Evolutionary conservation across 2,888 invertebrate genomes (phyloP), one percentile per base, ranked within the genome.

Genomic region (Melitaea athalia): DNA sequence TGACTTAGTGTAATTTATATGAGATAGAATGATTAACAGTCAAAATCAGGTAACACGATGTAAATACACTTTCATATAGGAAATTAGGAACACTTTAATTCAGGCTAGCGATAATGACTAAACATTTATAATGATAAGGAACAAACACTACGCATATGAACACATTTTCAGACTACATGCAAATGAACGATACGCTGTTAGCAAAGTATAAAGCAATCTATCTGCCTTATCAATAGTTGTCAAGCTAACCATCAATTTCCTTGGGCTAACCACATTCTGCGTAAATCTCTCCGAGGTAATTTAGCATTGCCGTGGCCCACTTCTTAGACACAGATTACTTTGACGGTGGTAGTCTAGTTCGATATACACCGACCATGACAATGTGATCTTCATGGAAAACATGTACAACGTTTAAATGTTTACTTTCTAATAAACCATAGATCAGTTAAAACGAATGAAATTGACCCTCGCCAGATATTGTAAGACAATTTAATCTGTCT

Each of bases 371-470:
- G 72, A 69, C 68, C 75, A 74, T 75, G 74, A 76, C 71, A 72
- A 72, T 72, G 71, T 74, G 76, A 78, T 77, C 74, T 70, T 74
- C 75, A 75, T 77, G 77, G 76, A 76, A 74, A 75, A 75, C 77
- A 78, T 76, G 77, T 78, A 73, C 70, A 68, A 60, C 73, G 71
- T 74, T 77, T 78, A 79, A 71, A 74, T 75, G 76, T 77, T 77
- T 77, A 77, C 83, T 85, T 83, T 83, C 84, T 84, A 84, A 80
- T 81, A 83, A 81, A 78, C 79, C 76, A 76, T 74, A 76, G 75
- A 78, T 77, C 72, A 74, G 72, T 74, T 74, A 74, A 77, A 77
- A 79, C 79, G 76, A 81, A 78, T 81, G 79, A 78, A 79, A 79
- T 79, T 78, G 80, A 81, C 80, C 83, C 76, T 75, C 69, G 74